Base-by-base conservation (phyloP, 2,888 invertebrate genomes). In the Heteropelma amictum region DNA sequence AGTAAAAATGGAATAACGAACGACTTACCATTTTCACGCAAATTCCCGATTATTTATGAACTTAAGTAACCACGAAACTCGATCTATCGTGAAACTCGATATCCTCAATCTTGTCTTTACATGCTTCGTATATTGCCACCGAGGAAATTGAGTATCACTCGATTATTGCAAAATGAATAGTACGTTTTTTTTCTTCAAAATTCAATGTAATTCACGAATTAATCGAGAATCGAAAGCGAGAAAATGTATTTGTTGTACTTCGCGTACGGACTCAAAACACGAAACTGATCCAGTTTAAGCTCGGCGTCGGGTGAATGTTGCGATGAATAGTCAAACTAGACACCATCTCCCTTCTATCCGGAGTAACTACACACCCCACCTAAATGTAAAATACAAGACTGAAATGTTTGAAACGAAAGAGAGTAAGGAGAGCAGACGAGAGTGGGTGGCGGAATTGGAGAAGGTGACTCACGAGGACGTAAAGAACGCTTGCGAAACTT, bases 241-340 rank as follows among this genome's bases (percentile, higher is more conserved):
- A 19, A 40, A n/a, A n/a, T n/a, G 21, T 28, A 28, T n/a, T 3
- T 1, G 40, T 10, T 19, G 19, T 40, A 58, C 17, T 23, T 40
- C 38, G 72, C 42, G 17, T 56, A 60, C 63, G 71, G 72, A 81
- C 73, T 71, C 80, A 68, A 77, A 53, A 76, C 38, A 56, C 80
- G 82, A 80, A 84, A 86, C 86, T 86, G 87, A 84, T 85, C 83
- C 78, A 85, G 83, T 84, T 85, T 81, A 80, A 7, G 78, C 81
- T 45, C 72, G 79, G 79, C 76, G 82, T 82, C 79, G 81, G 80
- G 87, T 82, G 87, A 87, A 86, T 84, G 87, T 85, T 82, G 79
- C 79, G 82, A 81, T 79, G 77, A 72, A 77, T 75, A 60, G 67
- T 63, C 63, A 65, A 63, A 70, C 67, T 68, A 64, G 72, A 65